Conservation (phyloP, 2,113 vertebrate species). For the Onychostoma macrolepis region DNA sequence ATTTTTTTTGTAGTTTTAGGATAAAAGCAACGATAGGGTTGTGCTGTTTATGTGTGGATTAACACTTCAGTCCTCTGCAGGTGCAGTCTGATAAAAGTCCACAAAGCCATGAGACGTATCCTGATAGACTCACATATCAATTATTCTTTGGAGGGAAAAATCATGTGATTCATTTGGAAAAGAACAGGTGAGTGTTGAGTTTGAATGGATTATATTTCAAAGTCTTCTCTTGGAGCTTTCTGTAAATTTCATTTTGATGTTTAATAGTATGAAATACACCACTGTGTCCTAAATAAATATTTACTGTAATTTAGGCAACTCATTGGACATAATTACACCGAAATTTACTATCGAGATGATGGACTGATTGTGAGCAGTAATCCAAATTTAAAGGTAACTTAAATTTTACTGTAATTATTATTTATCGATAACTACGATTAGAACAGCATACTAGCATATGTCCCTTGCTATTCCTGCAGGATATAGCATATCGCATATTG, state of each 20-base stretch:
- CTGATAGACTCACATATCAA: slow-evolving; percentile 70
- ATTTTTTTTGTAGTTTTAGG: not conserved
- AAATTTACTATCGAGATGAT: slow-evolving; percentile 76
- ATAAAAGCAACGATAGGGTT: not conserved
- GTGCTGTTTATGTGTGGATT: not conserved
- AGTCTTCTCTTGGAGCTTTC: not conserved
- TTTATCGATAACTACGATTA: not conserved
- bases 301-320: slow-evolving; percentile 73
- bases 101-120: slow-evolving; percentile 60
- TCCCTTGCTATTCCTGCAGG: not conserved
- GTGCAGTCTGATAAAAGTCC: slow-evolving; percentile 46
- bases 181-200: slow-evolving; percentile 71
- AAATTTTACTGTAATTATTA: not conserved
- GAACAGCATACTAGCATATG: not conserved
- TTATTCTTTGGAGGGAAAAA: slow-evolving; percentile 72
- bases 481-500: not conserved
- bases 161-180: slow-evolving; percentile 72
- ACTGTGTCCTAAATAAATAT: not conserved
- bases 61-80: not conserved
- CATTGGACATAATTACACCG: slow-evolving; percentile 76
- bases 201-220: not conserved
- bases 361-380: slow-evolving; percentile 74
- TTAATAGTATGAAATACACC: not conserved
- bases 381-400: slow-evolving; percentile 70
- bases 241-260: not conserved